Conservation (phyloP, 2,888 invertebrate genomes). For the Dorcus hopei region DNA sequence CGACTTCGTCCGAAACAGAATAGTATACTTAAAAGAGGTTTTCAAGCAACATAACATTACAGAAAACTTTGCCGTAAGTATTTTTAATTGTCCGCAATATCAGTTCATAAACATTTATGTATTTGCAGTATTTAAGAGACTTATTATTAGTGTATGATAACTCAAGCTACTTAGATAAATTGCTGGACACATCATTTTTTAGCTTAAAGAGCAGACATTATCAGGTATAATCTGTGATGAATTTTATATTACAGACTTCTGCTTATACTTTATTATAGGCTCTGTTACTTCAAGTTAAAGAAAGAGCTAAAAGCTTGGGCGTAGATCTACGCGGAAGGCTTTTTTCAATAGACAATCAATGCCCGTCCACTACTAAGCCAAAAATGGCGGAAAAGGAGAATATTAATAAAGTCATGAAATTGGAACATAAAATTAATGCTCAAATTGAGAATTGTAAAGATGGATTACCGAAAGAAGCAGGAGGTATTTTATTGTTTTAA, state of each 20-base stretch:
- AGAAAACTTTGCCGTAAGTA: constrained; percentile 66
- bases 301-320: constrained; percentile 69
- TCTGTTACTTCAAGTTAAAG: constrained; percentile 70
- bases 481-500: constrained; percentile 26
- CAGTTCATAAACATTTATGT: constrained; percentile 7
- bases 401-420: constrained; percentile 45
- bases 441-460: constrained; percentile 40
- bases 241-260: not conserved
- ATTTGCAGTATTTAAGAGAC: constrained; percentile 69
- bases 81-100: not conserved
- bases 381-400: constrained; percentile 46
- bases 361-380: constrained; percentile 32
- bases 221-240: constrained; percentile 50
- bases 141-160: constrained; percentile 80
- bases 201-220: constrained; percentile 59
- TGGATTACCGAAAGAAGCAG: constrained; percentile 27
- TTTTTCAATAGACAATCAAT: constrained; percentile 38
- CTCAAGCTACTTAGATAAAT: constrained; percentile 79
- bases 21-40: constrained; percentile 65
- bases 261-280: constrained; percentile 50
- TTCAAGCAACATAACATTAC: constrained; percentile 73
- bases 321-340: constrained; percentile 60
- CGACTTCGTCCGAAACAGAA: constrained; percentile 44
- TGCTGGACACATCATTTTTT: constrained; percentile 83
- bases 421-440: constrained; percentile 44